Evolutionary conservation across 2,888 invertebrate genomes (phyloP), one percentile per base, ranked within the genome.

Genomic region (Scaptomyza tumidula): DNA sequence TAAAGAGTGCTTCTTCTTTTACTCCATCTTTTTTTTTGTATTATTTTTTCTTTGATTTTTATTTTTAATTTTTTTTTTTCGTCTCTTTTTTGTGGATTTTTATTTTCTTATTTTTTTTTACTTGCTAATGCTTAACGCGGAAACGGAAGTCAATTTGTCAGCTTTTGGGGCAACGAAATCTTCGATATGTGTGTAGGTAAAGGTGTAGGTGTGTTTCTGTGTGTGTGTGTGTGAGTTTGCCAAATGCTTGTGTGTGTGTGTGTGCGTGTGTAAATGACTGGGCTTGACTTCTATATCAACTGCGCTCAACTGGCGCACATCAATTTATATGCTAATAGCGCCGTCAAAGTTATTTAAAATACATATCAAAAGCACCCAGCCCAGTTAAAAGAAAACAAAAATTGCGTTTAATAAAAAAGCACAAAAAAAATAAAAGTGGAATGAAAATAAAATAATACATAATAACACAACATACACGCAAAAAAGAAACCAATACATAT

Each of bases 131-230:
- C 50, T 67, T 52, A 44, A 62, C 62, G 71, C 88, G 83, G 88
- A 84, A 84, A 84, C 83, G 83, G 83, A 88, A 85, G 80, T 86
- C 77, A 84, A 79, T 87, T 85, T 79, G 83, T 79, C 86, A 84
- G 88, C 79, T 77, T 81, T 63, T 41, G 7, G 52, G 60, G 49
- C 56, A 55, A 14, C 54, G 46, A 75, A 60, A 65, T 72, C 54
- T 69, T 63, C 59, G 33, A 49, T 61, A 50, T 46, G 65, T 48
- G 2, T 46, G 4, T 19, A 19, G 7, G 31, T 46, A 3, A 1
- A 19, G 7, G 31, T 19, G 1, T 19, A 19, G 3, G 58, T 45
- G 52, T 44, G 62, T 50, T 58, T 45, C 55, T 68, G 52, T 66
- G 13, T 56, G 59, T 35, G 55, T 46, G 62, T 50, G 52, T 55